Evolutionary conservation across 2,797 vertebrate genomes (phyloP), one percentile per base, ranked within the genome.

Genomic region (Fringilla coelebs): DNA sequence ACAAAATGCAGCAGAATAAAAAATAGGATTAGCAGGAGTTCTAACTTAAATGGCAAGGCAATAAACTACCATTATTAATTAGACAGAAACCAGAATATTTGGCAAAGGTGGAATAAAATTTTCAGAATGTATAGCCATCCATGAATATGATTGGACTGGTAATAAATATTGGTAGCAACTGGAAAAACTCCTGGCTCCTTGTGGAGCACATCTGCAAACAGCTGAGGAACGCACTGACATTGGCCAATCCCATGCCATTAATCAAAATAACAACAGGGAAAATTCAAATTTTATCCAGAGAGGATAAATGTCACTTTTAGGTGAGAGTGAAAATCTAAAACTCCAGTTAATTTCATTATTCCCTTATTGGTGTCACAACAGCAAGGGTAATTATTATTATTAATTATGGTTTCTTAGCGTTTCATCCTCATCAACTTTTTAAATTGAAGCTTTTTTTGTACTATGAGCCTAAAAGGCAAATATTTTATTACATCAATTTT

Each of bases 291-390:
- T 22, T 28, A 16, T 28, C n/a, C 4, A 52, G 31, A 21, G 17
- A 49, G 13, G 22, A 41, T 15, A 54, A 41, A 54, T 43, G 40
- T 34, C 34, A 10, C 36, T 73, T 75, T 65, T 13, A 52, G 46
- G 43, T 12, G 34, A 43, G 36, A 14, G 22, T 2, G 26, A 52
- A 66, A 52, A 73, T 16, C 31, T 32, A 36, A 78, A 85, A 58
- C 81, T 17, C 18, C 68, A 45, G 22, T 45, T 73, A 15, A 34
- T 63, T 32, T 24, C 8, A 14, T 7, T 10, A 55, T 63, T 60
- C 41, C 57, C 36, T 62, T 26, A 36, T 0, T 71, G 36, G 54
- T 1, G 8, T 29, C 61, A 49, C n/a, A 54, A 20, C 0, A 62
- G 24, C 43, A 63, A 73, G 52, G 20, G 24, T 20, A 49, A 78